Evolutionary conservation across 2,797 vertebrate species (phyloP).

Genomic region (Diceros bicornis): DNA sequence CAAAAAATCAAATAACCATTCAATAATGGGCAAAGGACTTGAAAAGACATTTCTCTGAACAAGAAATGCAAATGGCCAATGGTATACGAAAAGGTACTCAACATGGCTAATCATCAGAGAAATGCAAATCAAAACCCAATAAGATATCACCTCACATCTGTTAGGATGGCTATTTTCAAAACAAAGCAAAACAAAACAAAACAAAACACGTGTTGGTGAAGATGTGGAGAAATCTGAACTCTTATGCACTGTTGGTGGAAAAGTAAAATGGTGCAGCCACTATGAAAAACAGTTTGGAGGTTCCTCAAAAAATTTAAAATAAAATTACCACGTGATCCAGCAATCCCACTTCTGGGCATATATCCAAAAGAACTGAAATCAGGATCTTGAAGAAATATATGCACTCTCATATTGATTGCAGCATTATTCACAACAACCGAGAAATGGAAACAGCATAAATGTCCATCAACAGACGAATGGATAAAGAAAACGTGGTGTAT

Average conservation of each 20-base stretch:
- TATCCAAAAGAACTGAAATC: background rate
- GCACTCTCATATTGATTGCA: rapidly evolving
- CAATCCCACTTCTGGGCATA: background rate
- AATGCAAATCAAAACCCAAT: background rate
- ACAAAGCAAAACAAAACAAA: background rate
- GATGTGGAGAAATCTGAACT: background rate
- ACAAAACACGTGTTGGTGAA: background rate
- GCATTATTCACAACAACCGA: background rate
- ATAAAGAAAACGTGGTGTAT: background rate
- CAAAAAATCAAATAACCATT: background rate
- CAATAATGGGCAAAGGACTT: background rate
- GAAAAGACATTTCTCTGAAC: background rate
- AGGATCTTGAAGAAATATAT: background rate
- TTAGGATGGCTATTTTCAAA: background rate
- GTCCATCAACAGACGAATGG: background rate
- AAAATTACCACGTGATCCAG: background rate
- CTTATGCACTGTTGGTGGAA: background rate
- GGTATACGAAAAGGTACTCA: background rate
- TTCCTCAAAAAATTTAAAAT: background rate
- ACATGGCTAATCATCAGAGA: background rate
- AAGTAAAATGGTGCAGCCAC: background rate
- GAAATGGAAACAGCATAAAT: background rate
- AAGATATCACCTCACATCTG: background rate
- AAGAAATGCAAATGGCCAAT: background rate
- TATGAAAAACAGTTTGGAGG: background rate